Evolutionary conservation across 2,113 vertebrate genomes (phyloP).

Genomic region (Pseudopipra pipra): DNA sequence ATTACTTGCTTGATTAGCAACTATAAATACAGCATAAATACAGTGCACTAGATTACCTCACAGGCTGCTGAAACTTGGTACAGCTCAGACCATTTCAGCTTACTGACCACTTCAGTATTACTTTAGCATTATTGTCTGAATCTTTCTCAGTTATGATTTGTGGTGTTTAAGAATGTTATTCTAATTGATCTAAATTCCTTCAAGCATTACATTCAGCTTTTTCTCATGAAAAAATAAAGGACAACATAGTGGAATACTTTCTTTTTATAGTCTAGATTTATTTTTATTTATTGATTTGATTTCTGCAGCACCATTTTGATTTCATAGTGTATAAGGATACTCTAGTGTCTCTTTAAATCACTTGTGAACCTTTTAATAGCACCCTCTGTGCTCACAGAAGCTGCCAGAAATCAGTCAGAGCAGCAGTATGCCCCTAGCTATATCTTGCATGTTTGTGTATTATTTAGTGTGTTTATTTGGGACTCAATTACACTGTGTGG

Average conservation of each 20-base stretch:
- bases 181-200: background rate
- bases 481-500: background rate
- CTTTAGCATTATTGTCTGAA: background rate
- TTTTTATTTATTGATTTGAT: conserved; percentile 4
- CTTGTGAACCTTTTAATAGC: background rate
- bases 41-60: background rate
- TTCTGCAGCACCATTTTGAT: background rate
- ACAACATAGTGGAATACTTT: background rate
- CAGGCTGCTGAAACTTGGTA: background rate
- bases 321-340: background rate
- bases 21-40: background rate
- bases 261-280: background rate
- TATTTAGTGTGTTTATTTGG: background rate
- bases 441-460: background rate
- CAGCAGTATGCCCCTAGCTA: background rate
- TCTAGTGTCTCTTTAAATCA: background rate
- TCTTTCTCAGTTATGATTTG: background rate
- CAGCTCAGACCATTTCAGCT: background rate
- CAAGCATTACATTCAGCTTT: background rate
- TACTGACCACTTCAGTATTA: background rate
- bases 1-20: background rate
- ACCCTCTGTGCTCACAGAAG: background rate
- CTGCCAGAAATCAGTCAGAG: background rate
- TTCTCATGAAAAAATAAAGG: background rate
- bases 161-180: background rate